Evolutionary conservation across 2,888 invertebrate species (phyloP).

Genomic region (Beris morrisii): DNA sequence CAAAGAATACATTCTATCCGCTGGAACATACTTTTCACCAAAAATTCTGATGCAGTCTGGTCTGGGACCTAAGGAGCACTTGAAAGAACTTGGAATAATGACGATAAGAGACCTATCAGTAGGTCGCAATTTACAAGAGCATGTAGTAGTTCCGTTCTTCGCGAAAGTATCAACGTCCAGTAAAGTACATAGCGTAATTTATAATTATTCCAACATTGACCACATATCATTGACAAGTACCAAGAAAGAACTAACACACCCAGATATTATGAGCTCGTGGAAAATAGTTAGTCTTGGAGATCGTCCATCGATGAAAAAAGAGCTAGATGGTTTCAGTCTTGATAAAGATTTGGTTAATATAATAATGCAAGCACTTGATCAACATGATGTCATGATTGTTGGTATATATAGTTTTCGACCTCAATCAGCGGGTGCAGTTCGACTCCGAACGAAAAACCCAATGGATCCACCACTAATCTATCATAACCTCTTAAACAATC

Average conservation of each 20-base stretch:
- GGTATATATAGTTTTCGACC: slow-evolving; percentile 47
- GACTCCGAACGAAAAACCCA: slow-evolving; percentile 60
- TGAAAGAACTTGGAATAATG: slow-evolving; percentile 43
- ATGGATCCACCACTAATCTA: slow-evolving; percentile 64
- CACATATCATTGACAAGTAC: slow-evolving; percentile 3
- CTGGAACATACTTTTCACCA: slow-evolving; percentile 50
- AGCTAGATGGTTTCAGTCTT: background rate
- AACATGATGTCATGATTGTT: background rate
- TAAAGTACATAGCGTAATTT: slow-evolving; percentile 31
- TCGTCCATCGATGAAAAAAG: background rate
- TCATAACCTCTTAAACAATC: slow-evolving; percentile 66
- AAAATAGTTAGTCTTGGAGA: background rate
- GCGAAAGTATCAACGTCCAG: slow-evolving; percentile 28
- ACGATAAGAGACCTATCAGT: slow-evolving; percentile 55
- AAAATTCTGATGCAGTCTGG: slow-evolving; percentile 52
- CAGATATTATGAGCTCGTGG: slow-evolving; percentile 8
- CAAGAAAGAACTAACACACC: slow-evolving; percentile 37
- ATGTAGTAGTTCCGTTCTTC: slow-evolving; percentile 62
- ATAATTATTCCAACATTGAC: slow-evolving; percentile 43
- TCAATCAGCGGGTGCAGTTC: slow-evolving; percentile 59
- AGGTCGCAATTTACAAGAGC: slow-evolving; percentile 79
- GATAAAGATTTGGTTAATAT: background rate
- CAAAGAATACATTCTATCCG: slow-evolving; percentile 50
- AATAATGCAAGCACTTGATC: background rate
- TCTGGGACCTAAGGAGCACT: slow-evolving; percentile 46